phyloP scores from a whole-genome alignment of 2,113 vertebrate genomes.

The Cheilinus undulatus region DNA sequence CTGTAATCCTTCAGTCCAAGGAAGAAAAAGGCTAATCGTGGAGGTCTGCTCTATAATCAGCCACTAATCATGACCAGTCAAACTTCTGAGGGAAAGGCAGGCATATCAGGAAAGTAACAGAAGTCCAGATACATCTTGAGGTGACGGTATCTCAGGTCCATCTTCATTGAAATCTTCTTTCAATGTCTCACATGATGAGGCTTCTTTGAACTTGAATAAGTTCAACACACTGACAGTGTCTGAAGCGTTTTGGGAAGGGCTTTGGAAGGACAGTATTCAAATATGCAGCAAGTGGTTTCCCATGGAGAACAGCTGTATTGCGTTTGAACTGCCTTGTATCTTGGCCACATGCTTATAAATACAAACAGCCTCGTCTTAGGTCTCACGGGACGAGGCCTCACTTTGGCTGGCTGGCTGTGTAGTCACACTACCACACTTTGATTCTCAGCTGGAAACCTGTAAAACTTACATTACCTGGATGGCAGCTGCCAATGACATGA shows the following conservation, averaged over 20 bases:
- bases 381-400: constrained; percentile 34
- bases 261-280: constrained; percentile 71
- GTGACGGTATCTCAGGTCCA: constrained; percentile 54
- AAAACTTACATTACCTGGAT: constrained; percentile 85
- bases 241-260: constrained; percentile 54
- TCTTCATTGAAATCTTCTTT: constrained; percentile 41
- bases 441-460: constrained; percentile 38
- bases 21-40: constrained; percentile 19
- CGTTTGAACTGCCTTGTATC: constrained; percentile 51
- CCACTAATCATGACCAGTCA: not conserved
- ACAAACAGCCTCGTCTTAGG: constrained; percentile 61
- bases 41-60: constrained; percentile 3
- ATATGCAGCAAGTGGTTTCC: constrained; percentile 67
- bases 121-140: constrained; percentile 29
- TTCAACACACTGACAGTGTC: constrained; percentile 30
- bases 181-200: constrained; percentile 1
- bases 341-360: constrained; percentile 73
- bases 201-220: constrained; percentile 13
- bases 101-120: constrained; percentile 10
- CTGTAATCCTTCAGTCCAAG: constrained; percentile 11
- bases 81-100: constrained; percentile 20
- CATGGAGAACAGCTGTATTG: constrained; percentile 56
- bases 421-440: constrained; percentile 45
- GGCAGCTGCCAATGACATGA: constrained; percentile 85
- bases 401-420: constrained; percentile 49